These are phyloP conservation scores for Drosophila cyrtoloma DNA, from an alignment of 2,888 invertebrate genomes.

Conservation along the genomic window DNA sequence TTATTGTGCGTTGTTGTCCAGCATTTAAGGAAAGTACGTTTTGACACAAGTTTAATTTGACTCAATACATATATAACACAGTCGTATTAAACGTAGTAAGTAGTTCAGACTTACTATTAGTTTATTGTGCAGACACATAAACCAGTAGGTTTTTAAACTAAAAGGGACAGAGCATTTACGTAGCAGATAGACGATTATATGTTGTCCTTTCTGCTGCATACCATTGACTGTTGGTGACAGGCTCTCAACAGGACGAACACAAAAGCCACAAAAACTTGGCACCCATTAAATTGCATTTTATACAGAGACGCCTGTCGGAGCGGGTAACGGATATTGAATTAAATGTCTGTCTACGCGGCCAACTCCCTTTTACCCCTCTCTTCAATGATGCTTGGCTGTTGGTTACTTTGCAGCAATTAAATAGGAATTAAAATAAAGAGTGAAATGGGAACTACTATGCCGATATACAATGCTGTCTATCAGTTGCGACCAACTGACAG, in stretches of 20 bases:
- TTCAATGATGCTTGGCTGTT: not conserved
- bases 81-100: not conserved
- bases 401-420: constrained; percentile 43
- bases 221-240: constrained; percentile 66
- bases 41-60: constrained; percentile 1
- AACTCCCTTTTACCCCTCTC: not conserved
- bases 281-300: constrained; percentile 76
- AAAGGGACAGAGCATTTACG: constrained; percentile 28
- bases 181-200: not conserved
- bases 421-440: constrained; percentile 17
- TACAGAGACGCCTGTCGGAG: constrained; percentile 63
- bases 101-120: not conserved
- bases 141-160: not conserved
- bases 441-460: not conserved
- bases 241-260: constrained; percentile 50
- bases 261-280: constrained; percentile 62
- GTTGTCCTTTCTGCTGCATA: constrained; percentile 19
- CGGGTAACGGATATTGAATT: constrained; percentile 67
- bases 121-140: not conserved
- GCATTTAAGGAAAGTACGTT: not conserved
- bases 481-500: not conserved
- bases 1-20: constrained; percentile 9
- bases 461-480: not conserved
- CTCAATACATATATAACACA: constrained; percentile 1
- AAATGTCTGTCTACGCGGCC: constrained; percentile 38